A percentile compares a stretch with the other conserved stretches of the same genome.
Evolutionary conservation across 1,140 invertebrate species (phyloP).

Genomic region (Bicyclus anynana): DNA sequence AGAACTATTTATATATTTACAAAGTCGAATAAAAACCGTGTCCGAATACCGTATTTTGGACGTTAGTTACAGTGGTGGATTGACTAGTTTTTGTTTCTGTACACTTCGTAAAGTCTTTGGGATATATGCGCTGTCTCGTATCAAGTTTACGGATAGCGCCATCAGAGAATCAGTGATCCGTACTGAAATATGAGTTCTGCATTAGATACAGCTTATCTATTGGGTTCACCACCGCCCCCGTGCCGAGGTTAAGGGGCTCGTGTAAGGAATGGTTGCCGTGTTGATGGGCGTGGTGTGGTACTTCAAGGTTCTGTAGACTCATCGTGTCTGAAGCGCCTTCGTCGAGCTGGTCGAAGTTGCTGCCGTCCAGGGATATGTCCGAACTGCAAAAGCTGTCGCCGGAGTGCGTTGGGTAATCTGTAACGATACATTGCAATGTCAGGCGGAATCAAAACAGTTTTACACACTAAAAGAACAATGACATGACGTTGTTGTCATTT

Average conservation of each 20-base stretch:
- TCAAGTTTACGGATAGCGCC: conserved; percentile 32
- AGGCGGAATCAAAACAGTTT: neutral
- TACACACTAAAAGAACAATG: no score
- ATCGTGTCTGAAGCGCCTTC: conserved; percentile 88
- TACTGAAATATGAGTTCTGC: conserved; percentile 96
- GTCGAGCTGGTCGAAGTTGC: conserved; percentile 86
- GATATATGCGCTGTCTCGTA: conserved; percentile 35
- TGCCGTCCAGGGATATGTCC: conserved; percentile 91
- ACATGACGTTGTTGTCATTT: no score
- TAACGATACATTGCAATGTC: conserved; percentile 37
- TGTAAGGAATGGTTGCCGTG: conserved; percentile 77
- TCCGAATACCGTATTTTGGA: conserved; percentile 12
- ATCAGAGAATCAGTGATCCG: conserved; percentile 77
- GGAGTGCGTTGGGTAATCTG: conserved; percentile 91
- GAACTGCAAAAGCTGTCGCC: conserved; percentile 94
- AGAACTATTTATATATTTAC: no score
- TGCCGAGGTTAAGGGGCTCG: conserved; percentile 79
- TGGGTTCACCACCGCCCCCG: conserved; percentile 87
- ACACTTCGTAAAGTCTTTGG: conserved; percentile 38
- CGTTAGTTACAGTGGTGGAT: conserved; percentile 26
- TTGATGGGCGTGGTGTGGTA: conserved; percentile 77
- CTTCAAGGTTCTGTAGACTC: conserved; percentile 84
- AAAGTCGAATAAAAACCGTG: conserved; percentile 24
- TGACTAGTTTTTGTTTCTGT: conserved; percentile 47
- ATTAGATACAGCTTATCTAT: conserved; percentile 99